These are phyloP conservation scores for Catharus minimus DNA, from an alignment of 2,113 vertebrate genomes.

Conservation along the genomic window DNA sequence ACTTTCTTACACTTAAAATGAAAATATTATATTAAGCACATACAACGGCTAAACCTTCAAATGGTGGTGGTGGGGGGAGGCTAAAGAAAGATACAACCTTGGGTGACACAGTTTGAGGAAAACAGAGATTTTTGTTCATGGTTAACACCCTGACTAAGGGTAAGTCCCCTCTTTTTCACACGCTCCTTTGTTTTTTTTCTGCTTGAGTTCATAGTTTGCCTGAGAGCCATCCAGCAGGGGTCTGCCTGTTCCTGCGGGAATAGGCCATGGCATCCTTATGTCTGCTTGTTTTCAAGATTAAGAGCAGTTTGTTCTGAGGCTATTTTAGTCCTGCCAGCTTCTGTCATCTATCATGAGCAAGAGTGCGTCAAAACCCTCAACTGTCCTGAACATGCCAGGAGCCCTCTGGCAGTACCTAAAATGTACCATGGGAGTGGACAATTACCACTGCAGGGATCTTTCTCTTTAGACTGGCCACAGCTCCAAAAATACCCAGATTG, in stretches of 20 bases:
- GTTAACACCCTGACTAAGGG: no score
- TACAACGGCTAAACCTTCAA: background rate
- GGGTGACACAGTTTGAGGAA: background rate
- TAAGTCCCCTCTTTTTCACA: rapidly evolving
- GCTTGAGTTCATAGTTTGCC: background rate
- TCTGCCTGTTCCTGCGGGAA: background rate
- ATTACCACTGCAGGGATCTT: background rate
- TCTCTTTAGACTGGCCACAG: background rate
- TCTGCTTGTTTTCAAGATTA: background rate
- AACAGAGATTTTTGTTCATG: background rate
- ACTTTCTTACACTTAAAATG: background rate
- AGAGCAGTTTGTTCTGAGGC: background rate
- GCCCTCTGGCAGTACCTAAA: background rate
- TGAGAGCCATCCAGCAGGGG: background rate
- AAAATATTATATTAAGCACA: background rate
- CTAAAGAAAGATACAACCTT: background rate
- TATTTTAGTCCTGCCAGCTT: background rate
- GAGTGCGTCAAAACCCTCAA: background rate
- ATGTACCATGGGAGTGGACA: background rate
- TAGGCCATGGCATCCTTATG: background rate
- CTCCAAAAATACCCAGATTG: background rate
- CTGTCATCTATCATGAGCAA: background rate
- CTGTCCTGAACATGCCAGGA: background rate
- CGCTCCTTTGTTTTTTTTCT: background rate
- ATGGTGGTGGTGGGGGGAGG: no score